Percentiles rank a stretch among this genome's conserved stretches.
Evolutionary conservation across 2,888 invertebrate genomes (phyloP).

Genomic region (Idaea dimidiata): DNA sequence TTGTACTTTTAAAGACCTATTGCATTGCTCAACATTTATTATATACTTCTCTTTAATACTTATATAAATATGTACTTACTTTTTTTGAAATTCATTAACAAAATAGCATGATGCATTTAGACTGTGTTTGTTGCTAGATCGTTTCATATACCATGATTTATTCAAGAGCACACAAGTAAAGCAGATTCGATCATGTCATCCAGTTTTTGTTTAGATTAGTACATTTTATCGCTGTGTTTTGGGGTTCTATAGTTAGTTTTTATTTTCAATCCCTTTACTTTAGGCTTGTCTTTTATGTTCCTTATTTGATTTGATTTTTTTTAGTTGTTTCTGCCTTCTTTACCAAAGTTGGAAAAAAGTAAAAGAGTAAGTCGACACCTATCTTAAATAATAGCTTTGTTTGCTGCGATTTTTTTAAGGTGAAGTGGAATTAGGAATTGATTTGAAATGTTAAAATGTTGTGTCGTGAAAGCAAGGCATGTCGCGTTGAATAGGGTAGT

Average conservation of each 20-base stretch:
- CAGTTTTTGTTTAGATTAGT: constrained; percentile 2
- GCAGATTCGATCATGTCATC: constrained; percentile 6
- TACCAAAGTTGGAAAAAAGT: constrained; percentile 61
- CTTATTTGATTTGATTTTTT: constrained; percentile 58
- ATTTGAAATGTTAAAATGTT: constrained; percentile 29
- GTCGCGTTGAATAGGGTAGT: constrained; percentile 12
- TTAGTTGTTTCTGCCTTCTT: constrained; percentile 74
- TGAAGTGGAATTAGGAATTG: constrained; percentile 43
- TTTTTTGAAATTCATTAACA: constrained; percentile 51
- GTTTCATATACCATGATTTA: constrained; percentile 20
- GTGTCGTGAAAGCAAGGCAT: neutral
- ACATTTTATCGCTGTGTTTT: neutral
- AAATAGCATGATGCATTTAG: constrained; percentile 52
- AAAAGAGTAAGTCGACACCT: constrained; percentile 70
- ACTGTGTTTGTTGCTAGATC: constrained; percentile 37
- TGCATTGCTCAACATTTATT: constrained; percentile 6
- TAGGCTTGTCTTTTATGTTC: constrained; percentile 29
- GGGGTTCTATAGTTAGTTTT: constrained; percentile 10
- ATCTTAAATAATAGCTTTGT: constrained; percentile 55
- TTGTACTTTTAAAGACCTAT: constrained; percentile 10
- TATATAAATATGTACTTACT: neutral
- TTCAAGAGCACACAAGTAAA: constrained; percentile 6
- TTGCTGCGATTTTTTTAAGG: constrained; percentile 56
- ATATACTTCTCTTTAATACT: neutral
- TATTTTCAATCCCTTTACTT: constrained; percentile 18